Evolutionary conservation across 2,797 vertebrate species (phyloP).

Genomic region (Petrocephalus schoutedeni): DNA sequence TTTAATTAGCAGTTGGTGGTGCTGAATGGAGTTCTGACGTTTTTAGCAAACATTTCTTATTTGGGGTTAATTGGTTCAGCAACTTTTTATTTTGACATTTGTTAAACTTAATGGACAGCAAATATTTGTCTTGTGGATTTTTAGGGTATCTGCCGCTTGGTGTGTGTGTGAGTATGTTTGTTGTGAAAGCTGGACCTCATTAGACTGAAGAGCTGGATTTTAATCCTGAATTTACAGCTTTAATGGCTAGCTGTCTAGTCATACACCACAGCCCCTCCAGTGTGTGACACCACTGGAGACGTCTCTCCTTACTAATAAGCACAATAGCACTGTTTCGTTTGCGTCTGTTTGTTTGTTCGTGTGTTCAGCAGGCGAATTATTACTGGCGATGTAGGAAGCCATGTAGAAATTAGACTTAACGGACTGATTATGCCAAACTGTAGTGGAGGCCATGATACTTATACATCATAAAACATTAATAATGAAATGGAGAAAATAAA

Average conservation of each 20-base stretch:
- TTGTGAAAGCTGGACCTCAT: background rate
- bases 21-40: constrained; percentile 2
- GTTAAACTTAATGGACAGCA: background rate
- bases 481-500: background rate
- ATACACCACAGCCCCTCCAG: background rate
- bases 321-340: background rate
- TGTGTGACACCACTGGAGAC: background rate
- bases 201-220: background rate
- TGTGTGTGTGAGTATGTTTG: background rate
- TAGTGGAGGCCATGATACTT: background rate
- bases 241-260: background rate
- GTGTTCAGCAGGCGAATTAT: background rate
- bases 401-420: background rate
- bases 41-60: background rate
- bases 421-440: background rate
- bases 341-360: background rate
- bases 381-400: background rate
- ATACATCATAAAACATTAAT: background rate
- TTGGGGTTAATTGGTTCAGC: constrained; percentile 16
- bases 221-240: background rate
- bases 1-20: constrained; percentile 8
- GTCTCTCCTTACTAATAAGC: background rate
- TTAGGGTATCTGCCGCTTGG: background rate
- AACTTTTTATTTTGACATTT: background rate
- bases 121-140: background rate